Evolutionary conservation across 2,113 vertebrate genomes (phyloP).

Genomic region (Bujurquina vittata): DNA sequence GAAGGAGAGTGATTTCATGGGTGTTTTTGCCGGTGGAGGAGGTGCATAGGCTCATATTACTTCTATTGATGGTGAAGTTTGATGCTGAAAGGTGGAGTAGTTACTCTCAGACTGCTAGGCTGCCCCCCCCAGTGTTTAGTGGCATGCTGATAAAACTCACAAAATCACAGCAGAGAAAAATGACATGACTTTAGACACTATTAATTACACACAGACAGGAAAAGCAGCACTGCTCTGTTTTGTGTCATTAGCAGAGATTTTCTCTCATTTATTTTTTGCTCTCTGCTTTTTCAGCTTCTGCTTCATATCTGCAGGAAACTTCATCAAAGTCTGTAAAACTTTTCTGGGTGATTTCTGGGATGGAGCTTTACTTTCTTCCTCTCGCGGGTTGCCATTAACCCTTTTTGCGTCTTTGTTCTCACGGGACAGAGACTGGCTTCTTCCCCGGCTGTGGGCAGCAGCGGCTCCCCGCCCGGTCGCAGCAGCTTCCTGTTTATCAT

Average conservation of each 20-base stretch:
- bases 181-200: background rate
- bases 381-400: background rate
- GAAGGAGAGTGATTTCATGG: background rate
- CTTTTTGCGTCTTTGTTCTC: background rate
- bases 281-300: rapidly evolving
- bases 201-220: background rate
- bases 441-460: rapidly evolving
- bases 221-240: background rate
- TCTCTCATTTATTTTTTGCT: background rate
- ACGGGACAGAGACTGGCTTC: background rate
- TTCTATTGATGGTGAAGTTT: background rate
- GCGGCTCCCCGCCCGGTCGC: rapidly evolving
- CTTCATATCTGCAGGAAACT: rapidly evolving
- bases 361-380: background rate
- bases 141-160: no score
- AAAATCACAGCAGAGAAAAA: background rate
- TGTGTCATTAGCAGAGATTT: background rate
- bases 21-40: background rate
- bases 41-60: background rate
- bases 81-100: background rate
- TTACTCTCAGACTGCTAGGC: no score
- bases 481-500: background rate
- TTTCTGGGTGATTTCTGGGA: rapidly evolving
- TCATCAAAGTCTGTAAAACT: rapidly evolving
- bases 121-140: no score